These are phyloP conservation scores for Condylostylus longicornis DNA, from an alignment of 1,140 invertebrate genomes.

Conservation along the genomic window DNA sequence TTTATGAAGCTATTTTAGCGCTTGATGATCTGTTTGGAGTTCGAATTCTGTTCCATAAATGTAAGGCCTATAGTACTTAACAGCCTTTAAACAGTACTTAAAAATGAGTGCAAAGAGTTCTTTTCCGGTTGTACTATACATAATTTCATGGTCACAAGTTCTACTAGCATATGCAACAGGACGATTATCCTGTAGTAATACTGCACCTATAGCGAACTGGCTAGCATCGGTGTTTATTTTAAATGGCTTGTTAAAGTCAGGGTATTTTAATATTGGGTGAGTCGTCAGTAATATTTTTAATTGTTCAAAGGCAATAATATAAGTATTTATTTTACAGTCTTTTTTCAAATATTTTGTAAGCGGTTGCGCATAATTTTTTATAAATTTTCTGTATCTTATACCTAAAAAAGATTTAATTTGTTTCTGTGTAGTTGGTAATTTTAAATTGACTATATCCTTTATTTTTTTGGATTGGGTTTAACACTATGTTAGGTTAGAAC, in stretches of 20 bases:
- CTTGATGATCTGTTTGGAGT: slow-evolving; percentile 35
- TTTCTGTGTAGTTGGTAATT: slow-evolving; percentile 11
- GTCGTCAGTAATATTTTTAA: slow-evolving; percentile 24
- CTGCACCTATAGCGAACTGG: slow-evolving; percentile 16
- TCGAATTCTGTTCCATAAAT: slow-evolving; percentile 27
- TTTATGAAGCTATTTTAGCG: slow-evolving; percentile 32
- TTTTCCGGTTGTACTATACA: slow-evolving; percentile 33
- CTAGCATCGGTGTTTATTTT: slow-evolving; percentile 16
- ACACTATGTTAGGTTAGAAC: slow-evolving; percentile 16
- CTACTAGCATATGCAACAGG: slow-evolving; percentile 30
- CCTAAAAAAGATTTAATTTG: slow-evolving; percentile 15
- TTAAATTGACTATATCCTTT: slow-evolving; percentile 8
- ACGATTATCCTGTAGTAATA: slow-evolving; percentile 12
- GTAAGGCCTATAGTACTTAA: slow-evolving; percentile 31
- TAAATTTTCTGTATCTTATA: slow-evolving; percentile 15
- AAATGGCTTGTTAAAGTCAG: slow-evolving; percentile 12
- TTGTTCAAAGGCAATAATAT: slow-evolving; percentile 32
- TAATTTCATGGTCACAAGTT: slow-evolving; percentile 29
- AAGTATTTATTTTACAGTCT: slow-evolving; percentile 14
- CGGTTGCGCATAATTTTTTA: slow-evolving; percentile 8
- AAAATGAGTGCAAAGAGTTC: slow-evolving; percentile 36
- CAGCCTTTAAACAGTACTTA: no score
- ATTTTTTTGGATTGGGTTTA: slow-evolving; percentile 14
- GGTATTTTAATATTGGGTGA: slow-evolving; percentile 12
- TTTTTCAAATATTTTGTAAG: slow-evolving; percentile 5